Evolutionary conservation across 2,797 vertebrate genomes (phyloP).

Genomic region (Oreonectes daqikongensis): DNA sequence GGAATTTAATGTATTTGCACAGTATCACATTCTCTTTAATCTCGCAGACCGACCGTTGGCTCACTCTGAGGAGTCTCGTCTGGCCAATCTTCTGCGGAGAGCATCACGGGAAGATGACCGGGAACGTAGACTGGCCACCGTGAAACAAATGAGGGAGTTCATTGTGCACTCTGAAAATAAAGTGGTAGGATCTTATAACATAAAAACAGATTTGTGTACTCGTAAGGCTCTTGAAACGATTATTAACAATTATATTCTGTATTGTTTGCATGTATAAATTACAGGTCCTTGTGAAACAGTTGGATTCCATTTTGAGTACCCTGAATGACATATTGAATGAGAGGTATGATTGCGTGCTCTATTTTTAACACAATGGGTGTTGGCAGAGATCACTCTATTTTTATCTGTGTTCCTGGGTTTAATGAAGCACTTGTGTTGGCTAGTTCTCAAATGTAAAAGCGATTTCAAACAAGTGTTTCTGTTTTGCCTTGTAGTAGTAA

Average conservation of each 20-base stretch:
- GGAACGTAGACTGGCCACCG: constrained; percentile 95
- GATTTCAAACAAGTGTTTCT: constrained; percentile 28
- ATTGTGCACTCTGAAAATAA: constrained; percentile 98
- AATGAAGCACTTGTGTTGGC: not conserved
- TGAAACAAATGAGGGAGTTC: constrained; percentile 98
- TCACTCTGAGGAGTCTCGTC: constrained; percentile 98
- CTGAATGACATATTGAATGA: constrained; percentile 97
- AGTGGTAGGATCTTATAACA: constrained; percentile 79
- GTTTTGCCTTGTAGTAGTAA: constrained; percentile 84
- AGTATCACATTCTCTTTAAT: not conserved
- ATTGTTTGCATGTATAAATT: constrained; percentile 26
- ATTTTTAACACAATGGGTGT: constrained; percentile 19
- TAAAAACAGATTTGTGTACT: not conserved
- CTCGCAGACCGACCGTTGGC: constrained; percentile 92
- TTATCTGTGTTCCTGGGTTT: not conserved
- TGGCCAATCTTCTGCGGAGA: constrained; percentile 98
- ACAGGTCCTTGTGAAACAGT: constrained; percentile 95
- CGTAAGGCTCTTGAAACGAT: not conserved
- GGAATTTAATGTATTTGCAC: not conserved
- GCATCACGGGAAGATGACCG: constrained; percentile 98
- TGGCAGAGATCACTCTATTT: not conserved
- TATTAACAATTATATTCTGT: not conserved
- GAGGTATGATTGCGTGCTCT: constrained; percentile 79
- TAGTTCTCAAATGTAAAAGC: not conserved
- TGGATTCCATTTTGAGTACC: constrained; percentile 96